Evolutionary conservation across 2,113 vertebrate genomes (phyloP).

Genomic region (Hiodon alosoides): DNA sequence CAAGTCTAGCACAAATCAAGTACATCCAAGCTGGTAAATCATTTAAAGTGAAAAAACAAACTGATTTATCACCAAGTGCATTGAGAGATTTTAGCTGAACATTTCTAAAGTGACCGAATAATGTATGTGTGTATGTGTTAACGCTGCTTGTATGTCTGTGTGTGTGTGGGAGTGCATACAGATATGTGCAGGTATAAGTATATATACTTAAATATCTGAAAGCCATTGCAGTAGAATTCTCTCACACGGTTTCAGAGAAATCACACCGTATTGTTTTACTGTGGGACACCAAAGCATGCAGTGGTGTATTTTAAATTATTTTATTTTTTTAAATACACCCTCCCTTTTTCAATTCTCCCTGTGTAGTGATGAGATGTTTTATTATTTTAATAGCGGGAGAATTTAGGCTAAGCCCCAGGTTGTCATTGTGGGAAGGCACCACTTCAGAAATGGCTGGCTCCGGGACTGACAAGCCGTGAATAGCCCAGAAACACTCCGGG

Average conservation of each 20-base stretch:
- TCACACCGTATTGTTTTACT: slow-evolving; percentile 41
- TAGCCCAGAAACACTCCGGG: slow-evolving; percentile 21
- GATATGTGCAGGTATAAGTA: neutral
- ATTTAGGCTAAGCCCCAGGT: slow-evolving; percentile 71
- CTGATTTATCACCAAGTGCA: too few relatives aligned
- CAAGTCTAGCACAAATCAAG: too few relatives aligned
- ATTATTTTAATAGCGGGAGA: slow-evolving; percentile 73
- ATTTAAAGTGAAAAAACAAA: too few relatives aligned
- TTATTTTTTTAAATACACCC: slow-evolving; percentile 37
- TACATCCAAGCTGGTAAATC: too few relatives aligned
- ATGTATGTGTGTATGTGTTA: too few relatives aligned
- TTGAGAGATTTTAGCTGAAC: too few relatives aligned
- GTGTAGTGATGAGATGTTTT: slow-evolving; percentile 71
- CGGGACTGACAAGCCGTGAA: slow-evolving; percentile 30
- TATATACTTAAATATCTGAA: neutral
- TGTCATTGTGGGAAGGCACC: slow-evolving; percentile 63
- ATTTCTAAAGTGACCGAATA: too few relatives aligned
- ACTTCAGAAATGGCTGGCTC: slow-evolving; percentile 53
- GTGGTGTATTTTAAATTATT: slow-evolving; percentile 28
- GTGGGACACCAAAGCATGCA: slow-evolving; percentile 33
- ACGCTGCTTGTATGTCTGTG: too few relatives aligned
- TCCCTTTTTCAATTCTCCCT: slow-evolving; percentile 46
- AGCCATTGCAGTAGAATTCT: slow-evolving; percentile 19
- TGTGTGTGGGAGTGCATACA: neutral
- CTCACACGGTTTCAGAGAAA: neutral